Evolutionary conservation across 1,140 invertebrate genomes (phyloP).

Genomic region (Leucophenga varia): DNA sequence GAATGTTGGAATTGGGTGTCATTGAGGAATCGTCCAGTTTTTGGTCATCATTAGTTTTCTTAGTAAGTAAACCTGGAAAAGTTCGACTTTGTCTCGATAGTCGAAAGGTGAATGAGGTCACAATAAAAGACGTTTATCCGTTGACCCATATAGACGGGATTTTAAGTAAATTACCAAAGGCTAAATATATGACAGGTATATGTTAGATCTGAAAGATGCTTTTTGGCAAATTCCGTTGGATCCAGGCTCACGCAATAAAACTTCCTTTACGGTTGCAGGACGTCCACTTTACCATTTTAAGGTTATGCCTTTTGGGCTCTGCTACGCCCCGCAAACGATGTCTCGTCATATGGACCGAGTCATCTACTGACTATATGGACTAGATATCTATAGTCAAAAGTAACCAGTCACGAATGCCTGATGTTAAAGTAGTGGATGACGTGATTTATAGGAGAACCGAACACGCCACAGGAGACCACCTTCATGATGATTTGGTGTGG

Average conservation of each 20-base stretch:
- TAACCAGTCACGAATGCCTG: too few relatives aligned
- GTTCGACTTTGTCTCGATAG: slow-evolving; percentile 40
- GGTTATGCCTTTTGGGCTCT: slow-evolving; percentile 57
- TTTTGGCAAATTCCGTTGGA: slow-evolving; percentile 47
- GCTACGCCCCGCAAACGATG: slow-evolving; percentile 35
- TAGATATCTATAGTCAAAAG: slow-evolving; percentile 28
- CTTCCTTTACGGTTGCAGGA: slow-evolving; percentile 56
- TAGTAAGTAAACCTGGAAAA: slow-evolving; percentile 35
- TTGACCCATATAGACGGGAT: slow-evolving; percentile 29
- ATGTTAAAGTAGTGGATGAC: too few relatives aligned
- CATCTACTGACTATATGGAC: slow-evolving; percentile 31
- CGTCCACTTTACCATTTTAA: slow-evolving; percentile 53
- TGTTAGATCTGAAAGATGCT: slow-evolving; percentile 41
- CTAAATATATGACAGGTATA: slow-evolving; percentile 20
- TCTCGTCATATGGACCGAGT: slow-evolving; percentile 17
- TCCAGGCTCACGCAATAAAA: slow-evolving; percentile 39
- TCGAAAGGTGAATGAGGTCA: slow-evolving; percentile 30
- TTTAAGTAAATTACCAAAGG: slow-evolving; percentile 16
- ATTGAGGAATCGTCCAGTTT: slow-evolving; percentile 17
- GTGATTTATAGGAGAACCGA: too few relatives aligned
- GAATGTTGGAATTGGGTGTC: slow-evolving; percentile 17
- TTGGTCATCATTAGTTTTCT: slow-evolving; percentile 9
- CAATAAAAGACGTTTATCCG: slow-evolving; percentile 20
- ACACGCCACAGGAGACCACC: too few relatives aligned
- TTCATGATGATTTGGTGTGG: too few relatives aligned